Evolutionary conservation across 2,113 vertebrate species (phyloP).

Genomic region (Marcusenius ussheri): DNA sequence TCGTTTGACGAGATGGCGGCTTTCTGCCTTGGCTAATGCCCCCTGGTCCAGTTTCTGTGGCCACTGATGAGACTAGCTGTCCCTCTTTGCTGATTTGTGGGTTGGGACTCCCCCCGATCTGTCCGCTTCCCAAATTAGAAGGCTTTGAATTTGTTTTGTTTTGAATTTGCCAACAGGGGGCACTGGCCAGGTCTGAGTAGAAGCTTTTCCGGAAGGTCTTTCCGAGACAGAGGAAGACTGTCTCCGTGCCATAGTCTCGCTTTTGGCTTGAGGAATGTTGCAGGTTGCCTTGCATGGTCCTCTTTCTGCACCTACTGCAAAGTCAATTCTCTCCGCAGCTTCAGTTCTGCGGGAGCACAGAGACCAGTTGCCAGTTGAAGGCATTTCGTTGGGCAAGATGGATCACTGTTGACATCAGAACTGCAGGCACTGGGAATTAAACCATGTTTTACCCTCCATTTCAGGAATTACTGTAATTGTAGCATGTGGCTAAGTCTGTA

Average conservation of each 20-base stretch:
- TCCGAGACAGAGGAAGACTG: neutral
- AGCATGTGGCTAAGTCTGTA: neutral
- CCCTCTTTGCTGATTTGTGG: neutral
- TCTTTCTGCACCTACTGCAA: neutral
- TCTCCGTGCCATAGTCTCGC: neutral
- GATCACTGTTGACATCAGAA: neutral
- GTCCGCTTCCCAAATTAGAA: neutral
- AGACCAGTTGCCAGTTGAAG: neutral
- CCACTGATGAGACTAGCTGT: neutral
- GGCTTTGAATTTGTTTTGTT: neutral
- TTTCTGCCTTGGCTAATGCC: neutral
- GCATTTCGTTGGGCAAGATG: neutral
- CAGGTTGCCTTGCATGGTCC: neutral
- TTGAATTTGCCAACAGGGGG: neutral
- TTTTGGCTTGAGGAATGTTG: conserved; percentile 1
- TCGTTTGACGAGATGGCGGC: neutral
- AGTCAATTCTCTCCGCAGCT: too few species aligned
- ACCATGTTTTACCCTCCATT: neutral
- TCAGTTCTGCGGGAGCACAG: neutral
- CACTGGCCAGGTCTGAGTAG: neutral
- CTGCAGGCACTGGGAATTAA: neutral
- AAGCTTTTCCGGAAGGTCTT: neutral
- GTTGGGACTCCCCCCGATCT: neutral
- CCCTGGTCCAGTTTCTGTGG: neutral
- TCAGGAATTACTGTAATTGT: conserved; percentile 15